A percentile compares a stretch with the other conserved stretches of the same genome.
These are phyloP conservation scores for Notolabrus celidotus DNA, from an alignment of 2,797 vertebrate species.

Conservation along the genomic window DNA sequence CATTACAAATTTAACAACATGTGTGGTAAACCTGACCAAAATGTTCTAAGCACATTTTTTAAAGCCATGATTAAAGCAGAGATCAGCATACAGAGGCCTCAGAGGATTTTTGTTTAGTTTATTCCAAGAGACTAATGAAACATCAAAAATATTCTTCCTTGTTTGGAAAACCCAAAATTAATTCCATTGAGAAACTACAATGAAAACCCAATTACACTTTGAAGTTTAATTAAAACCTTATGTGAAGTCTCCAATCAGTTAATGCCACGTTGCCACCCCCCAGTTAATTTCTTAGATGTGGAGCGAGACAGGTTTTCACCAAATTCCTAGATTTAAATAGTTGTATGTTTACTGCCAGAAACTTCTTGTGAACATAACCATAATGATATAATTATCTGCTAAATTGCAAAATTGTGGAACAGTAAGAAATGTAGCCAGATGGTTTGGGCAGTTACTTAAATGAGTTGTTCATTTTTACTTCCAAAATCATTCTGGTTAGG, in stretches of 20 bases:
- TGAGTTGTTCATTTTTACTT: not conserved
- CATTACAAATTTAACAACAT: slow-evolving; percentile 54
- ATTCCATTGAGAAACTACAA: too few species aligned
- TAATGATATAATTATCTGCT: not conserved
- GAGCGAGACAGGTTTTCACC: not conserved
- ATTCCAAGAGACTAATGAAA: too few species aligned
- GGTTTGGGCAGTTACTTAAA: not conserved
- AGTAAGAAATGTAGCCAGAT: not conserved
- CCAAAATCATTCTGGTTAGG: not conserved
- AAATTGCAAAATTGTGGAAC: not conserved
- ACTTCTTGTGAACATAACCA: not conserved
- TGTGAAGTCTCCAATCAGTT: not conserved
- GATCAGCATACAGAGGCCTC: slow-evolving; percentile 60
- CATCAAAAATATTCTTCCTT: too few species aligned
- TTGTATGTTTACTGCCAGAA: not conserved
- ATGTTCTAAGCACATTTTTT: slow-evolving; percentile 66
- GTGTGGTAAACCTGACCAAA: slow-evolving; percentile 50
- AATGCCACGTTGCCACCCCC: not conserved
- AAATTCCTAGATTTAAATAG: not conserved
- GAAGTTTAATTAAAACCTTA: not conserved
- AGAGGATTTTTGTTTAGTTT: slow-evolving; percentile 32
- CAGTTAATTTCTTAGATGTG: too few species aligned
- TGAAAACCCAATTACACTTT: not conserved
- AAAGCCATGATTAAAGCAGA: slow-evolving; percentile 46
- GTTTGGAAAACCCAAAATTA: too few species aligned